Conservation (phyloP, 2,113 vertebrate species). For the Cathartes aura region DNA sequence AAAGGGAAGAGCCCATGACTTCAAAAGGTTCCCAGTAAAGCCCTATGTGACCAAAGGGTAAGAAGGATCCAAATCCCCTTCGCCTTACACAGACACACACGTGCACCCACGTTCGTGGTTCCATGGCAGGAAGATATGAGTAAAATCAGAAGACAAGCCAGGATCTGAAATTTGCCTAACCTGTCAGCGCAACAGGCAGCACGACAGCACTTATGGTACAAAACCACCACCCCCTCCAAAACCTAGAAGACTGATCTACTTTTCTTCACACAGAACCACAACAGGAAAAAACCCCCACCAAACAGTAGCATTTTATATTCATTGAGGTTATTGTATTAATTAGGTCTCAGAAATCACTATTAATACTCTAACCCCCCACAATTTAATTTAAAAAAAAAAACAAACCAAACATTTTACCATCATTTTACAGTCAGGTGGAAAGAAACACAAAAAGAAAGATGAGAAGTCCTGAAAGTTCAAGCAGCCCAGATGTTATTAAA, state of each 20-base stretch:
- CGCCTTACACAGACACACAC: constrained; percentile 3
- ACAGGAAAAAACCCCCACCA: background rate
- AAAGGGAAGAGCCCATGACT: constrained; percentile 4
- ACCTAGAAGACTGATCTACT: background rate
- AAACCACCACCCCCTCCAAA: background rate
- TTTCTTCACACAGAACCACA: background rate
- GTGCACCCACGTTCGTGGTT: rapidly evolving
- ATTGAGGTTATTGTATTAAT: background rate
- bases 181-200: background rate
- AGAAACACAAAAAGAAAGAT: background rate
- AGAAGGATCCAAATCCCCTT: constrained; percentile 7
- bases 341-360: background rate
- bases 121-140: background rate
- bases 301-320: background rate
- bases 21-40: constrained; percentile 23
- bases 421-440: background rate
- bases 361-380: background rate
- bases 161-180: background rate
- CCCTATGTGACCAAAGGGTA: constrained; percentile 4
- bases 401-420: background rate
- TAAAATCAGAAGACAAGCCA: background rate
- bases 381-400: background rate
- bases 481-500: background rate
- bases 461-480: background rate
- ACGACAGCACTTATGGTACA: background rate